Conservation (phyloP, 2,888 invertebrate genomes). For the Conops quadrifasciatus region DNA sequence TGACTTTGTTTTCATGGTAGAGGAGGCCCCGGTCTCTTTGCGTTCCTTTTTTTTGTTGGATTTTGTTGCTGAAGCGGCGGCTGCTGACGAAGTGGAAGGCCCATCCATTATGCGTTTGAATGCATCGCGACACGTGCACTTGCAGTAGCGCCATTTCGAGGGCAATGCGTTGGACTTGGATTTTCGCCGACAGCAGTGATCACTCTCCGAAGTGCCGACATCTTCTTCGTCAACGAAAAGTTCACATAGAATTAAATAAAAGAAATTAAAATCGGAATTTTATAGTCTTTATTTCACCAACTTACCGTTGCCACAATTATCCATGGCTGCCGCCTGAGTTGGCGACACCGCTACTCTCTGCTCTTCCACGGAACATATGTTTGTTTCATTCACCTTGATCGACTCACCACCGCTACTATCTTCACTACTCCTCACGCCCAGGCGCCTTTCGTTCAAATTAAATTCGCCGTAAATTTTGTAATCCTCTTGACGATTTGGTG, state of each 20-base stretch:
- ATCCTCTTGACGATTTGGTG: not conserved
- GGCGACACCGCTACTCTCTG: not conserved
- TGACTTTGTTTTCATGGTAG: not conserved
- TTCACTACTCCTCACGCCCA: constrained; percentile 8
- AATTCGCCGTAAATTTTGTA: constrained; percentile 20
- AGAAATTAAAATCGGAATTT: constrained; percentile 17
- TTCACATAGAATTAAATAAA: constrained; percentile 8
- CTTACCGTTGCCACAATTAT: not conserved
- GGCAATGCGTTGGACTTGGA: constrained; percentile 44
- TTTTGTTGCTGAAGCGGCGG: constrained; percentile 14
- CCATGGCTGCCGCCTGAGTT: not conserved
- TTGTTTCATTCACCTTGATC: constrained; percentile 10
- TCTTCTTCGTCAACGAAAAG: constrained; percentile 43
- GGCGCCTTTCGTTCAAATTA: constrained; percentile 5
- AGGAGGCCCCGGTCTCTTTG: not conserved
- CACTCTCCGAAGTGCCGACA: constrained; percentile 44
- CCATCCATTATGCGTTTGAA: constrained; percentile 52
- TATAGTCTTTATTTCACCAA: not conserved
- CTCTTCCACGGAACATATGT: not conserved
- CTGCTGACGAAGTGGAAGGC: constrained; percentile 37
- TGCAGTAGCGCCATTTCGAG: constrained; percentile 57
- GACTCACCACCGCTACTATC: constrained; percentile 13
- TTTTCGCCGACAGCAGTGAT: constrained; percentile 56
- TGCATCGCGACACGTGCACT: constrained; percentile 58
- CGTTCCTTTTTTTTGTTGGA: constrained; percentile 36